These are phyloP conservation scores for Drosophila kambysellisi DNA, from an alignment of 2,888 invertebrate genomes.

Conservation along the genomic window DNA sequence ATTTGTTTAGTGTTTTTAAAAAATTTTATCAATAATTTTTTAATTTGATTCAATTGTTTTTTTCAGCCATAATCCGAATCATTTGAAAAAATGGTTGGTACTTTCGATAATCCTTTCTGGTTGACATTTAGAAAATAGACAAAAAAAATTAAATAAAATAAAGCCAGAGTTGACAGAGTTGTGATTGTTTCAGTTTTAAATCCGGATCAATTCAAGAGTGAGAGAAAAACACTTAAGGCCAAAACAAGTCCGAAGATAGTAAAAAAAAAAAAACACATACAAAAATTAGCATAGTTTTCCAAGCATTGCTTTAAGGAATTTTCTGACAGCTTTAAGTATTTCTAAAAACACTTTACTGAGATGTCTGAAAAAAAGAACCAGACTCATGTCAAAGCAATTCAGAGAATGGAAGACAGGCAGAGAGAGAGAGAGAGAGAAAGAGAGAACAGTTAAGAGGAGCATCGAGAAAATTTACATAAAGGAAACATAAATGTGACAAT, in stretches of 20 bases:
- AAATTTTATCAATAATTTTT: background rate
- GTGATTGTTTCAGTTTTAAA: conserved; percentile 9
- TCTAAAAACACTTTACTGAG: conserved; percentile 7
- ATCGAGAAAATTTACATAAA: conserved; percentile 69
- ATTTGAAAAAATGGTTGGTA: background rate
- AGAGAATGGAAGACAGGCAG: conserved; percentile 11
- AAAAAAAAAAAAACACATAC: conserved; percentile 1
- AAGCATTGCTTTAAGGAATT: conserved; percentile 32
- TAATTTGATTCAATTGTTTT: background rate
- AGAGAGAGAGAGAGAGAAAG: background rate
- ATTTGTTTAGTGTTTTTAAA: too few relatives aligned
- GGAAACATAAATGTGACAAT: conserved; percentile 79
- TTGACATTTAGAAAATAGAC: background rate
- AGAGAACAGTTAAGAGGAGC: conserved; percentile 14
- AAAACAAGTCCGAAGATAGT: background rate
- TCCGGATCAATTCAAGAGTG: conserved; percentile 5
- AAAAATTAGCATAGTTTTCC: conserved; percentile 29
- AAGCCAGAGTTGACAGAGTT: background rate
- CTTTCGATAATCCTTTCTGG: background rate
- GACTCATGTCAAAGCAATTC: conserved; percentile 32
- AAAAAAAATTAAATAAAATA: background rate
- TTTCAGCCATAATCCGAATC: background rate
- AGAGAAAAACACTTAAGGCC: conserved; percentile 1
- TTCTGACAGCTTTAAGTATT: conserved; percentile 20
- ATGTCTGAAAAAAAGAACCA: conserved; percentile 31